Evolutionary conservation across 2,797 vertebrate genomes (phyloP).

Genomic region (Ispidina picta): DNA sequence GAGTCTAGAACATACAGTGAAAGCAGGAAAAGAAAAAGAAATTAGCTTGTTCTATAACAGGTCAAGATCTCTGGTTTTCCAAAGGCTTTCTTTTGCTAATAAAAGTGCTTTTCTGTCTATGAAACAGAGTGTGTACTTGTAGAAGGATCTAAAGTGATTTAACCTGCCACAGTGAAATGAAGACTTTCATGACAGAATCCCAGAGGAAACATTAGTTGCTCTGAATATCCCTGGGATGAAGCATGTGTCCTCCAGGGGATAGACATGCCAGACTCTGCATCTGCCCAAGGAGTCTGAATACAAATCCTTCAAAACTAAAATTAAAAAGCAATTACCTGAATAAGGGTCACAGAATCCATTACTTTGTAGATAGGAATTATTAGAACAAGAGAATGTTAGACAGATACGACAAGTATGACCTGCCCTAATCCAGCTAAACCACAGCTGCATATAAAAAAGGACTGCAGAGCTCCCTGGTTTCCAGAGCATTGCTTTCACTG

Average conservation of each 20-base stretch:
- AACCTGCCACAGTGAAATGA: not conserved
- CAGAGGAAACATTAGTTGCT: not conserved
- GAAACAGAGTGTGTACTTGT: not conserved
- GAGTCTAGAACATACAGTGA: not conserved
- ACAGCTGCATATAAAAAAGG: not conserved
- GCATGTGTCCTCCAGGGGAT: accelerated
- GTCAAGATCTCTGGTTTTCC: not conserved
- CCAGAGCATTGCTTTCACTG: not conserved
- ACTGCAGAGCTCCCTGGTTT: not conserved
- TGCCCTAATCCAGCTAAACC: not conserved
- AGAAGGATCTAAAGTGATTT: not conserved
- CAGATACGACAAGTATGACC: accelerated
- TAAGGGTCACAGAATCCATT: not conserved
- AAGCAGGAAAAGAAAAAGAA: not conserved
- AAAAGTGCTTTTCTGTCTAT: not conserved
- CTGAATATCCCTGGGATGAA: not conserved
- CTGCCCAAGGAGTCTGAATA: not conserved
- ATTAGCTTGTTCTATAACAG: not conserved
- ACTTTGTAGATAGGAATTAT: not conserved
- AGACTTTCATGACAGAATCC: not conserved
- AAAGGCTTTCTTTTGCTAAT: not conserved
- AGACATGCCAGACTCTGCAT: not conserved
- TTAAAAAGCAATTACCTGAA: not conserved
- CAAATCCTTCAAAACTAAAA: not conserved
- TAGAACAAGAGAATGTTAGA: not conserved